Base-by-base conservation (phyloP, 2,888 invertebrate genomes). In the Arctia plantaginis region DNA sequence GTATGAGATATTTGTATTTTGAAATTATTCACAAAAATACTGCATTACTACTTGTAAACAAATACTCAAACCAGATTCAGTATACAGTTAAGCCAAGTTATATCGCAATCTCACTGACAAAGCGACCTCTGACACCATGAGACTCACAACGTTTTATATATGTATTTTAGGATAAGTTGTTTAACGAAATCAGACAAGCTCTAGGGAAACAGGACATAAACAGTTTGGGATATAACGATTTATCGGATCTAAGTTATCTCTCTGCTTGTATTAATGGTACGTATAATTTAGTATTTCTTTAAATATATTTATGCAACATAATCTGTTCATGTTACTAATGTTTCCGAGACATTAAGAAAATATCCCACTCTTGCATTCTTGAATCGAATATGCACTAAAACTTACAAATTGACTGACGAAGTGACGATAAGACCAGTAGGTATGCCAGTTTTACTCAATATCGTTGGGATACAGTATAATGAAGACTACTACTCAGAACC, bases 291-390 rank as follows among this genome's bases (percentile, higher is more conserved):
- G 27, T 3, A 41, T 33, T 35, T 35, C 6, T 4, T 13, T 35
- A 7, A 8, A 27, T 59, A 27, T 12, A n/a, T 27, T 27, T 3
- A 59, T 15, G 27, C 15, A 30, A 59, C 27, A 13, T 27, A 13
- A 59, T 30, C 12, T 0, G 27, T 30, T 15, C 4, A 59, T 27
- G 2, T 27, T 13, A 59, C 59, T 67, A 59, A n/a, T 69, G 0
- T 88, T 89, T 35, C 85, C 94, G 94, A 94, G 82, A 93, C 93
- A 0, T 73, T 93, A 68, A 88, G 94, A 3, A 93, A 91, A 78
- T 88, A 91, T 78, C 89, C 93, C 3, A 89, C 91, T 0, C 82
- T 91, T 3, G 78, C 91, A 1, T 87, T 90, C 78, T 79, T 94
- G 77, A 93, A 94, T 64, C 87, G 94, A 72, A 78, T 88, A 3